Conservation (phyloP, 2,113 vertebrate genomes). For the Gavia stellata region DNA sequence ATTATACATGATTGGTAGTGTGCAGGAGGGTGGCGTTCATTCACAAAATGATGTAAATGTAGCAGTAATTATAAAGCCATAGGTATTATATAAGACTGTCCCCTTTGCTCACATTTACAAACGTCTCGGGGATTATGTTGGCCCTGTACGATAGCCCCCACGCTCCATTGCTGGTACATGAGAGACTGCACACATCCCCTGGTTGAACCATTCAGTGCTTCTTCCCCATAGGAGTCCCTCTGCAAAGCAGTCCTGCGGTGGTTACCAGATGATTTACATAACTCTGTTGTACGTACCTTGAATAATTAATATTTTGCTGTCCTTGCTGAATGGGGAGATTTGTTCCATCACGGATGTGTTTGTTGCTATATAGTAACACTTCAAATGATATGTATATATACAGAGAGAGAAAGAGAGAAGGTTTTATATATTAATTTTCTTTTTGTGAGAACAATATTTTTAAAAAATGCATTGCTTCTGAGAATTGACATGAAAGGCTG, state of each 20-base stretch:
- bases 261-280: constrained; percentile 59
- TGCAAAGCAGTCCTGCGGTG: not conserved
- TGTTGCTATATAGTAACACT: not conserved
- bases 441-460: not conserved
- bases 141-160: not conserved
- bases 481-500: not conserved
- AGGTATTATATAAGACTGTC: not conserved
- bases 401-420: not conserved
- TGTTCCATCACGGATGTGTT: constrained; percentile 44
- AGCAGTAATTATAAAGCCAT: not conserved
- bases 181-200: not conserved
- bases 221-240: not conserved
- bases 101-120: not conserved
- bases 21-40: not conserved
- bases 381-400: not conserved
- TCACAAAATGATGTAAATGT: not conserved
- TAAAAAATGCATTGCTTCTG: not conserved
- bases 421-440: not conserved
- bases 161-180: not conserved
- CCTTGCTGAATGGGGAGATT: constrained; percentile 60
- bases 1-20: not conserved
- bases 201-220: not conserved
- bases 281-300: constrained; percentile 20
- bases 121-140: not conserved
- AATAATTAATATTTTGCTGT: constrained; percentile 70